Conservation (phyloP, 2,797 vertebrate genomes). For the Allobates femoralis region DNA sequence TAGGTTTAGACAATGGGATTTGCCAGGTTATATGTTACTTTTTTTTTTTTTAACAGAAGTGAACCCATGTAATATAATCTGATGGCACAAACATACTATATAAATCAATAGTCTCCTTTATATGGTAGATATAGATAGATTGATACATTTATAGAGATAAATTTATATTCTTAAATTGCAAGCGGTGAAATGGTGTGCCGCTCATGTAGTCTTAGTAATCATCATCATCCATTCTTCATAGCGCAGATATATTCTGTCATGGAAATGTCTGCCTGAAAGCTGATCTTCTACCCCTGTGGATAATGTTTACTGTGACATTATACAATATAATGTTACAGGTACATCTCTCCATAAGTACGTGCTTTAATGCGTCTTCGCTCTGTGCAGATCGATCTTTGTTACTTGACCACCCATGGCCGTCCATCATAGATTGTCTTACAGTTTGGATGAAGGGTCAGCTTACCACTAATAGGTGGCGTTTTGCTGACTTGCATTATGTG, state of each 20-base stretch:
- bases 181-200: background rate
- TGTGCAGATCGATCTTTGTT: conserved; percentile 6
- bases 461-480: conserved; percentile 18
- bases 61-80: background rate
- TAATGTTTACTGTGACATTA: background rate
- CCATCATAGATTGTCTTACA: conserved; percentile 26
- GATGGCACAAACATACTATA: background rate
- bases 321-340: conserved; percentile 1
- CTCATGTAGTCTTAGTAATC: background rate
- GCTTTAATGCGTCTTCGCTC: background rate
- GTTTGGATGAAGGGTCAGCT: background rate
- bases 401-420: background rate
- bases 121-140: too few species aligned
- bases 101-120: too few species aligned
- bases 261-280: background rate
- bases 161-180: too few species aligned
- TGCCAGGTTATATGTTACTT: background rate
- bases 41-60: background rate
- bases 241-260: too few species aligned
- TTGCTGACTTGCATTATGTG: conserved; percentile 18
- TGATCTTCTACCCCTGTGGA: background rate
- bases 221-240: background rate
- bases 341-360: background rate
- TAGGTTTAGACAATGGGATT: too few species aligned
- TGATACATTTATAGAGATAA: too few species aligned